phyloP scores from a whole-genome alignment of 2,888 invertebrate genomes.

The Charanyca ferruginea region DNA sequence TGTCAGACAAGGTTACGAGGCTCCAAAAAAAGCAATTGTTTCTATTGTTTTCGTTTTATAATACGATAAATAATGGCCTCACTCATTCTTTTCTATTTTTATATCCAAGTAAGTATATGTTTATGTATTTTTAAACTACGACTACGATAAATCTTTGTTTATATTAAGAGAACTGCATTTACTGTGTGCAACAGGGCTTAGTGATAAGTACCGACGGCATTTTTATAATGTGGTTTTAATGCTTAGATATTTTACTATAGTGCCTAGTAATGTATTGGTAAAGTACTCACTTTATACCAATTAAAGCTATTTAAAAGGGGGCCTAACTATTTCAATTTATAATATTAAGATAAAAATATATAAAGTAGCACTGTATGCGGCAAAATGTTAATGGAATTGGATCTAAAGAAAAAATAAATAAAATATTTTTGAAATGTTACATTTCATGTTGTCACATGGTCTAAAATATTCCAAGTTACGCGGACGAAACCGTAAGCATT shows the following conservation, averaged over 20 bases:
- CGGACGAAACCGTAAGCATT: conserved; percentile 36
- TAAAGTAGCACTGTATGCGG: not conserved
- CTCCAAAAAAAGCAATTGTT: conserved; percentile 7
- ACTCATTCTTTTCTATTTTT: not conserved
- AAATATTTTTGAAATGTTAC: conserved; percentile 1
- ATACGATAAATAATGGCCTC: not conserved
- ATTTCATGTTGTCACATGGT: not conserved
- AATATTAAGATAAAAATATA: not conserved
- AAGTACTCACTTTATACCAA: conserved; percentile 7
- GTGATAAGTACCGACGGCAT: conserved; percentile 18
- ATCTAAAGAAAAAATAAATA: not conserved
- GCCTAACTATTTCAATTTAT: conserved; percentile 11
- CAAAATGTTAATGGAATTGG: conserved; percentile 7
- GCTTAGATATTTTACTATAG: conserved; percentile 47
- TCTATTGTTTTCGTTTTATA: not conserved
- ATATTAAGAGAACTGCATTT: conserved; percentile 40
- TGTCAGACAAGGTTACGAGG: conserved; percentile 16
- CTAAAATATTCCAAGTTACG: conserved; percentile 29
- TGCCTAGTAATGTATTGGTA: conserved; percentile 5
- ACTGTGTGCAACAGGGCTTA: conserved; percentile 46
- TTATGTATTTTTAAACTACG: not conserved
- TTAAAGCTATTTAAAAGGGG: not conserved
- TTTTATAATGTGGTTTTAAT: conserved; percentile 42
- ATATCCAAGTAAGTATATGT: not conserved
- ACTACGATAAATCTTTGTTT: conserved; percentile 13